Percentiles rank a stretch among this genome's conserved stretches.
These are phyloP conservation scores for Entomobrya multifasciata DNA, from an alignment of 2,888 invertebrate genomes.

Conservation along the genomic window DNA sequence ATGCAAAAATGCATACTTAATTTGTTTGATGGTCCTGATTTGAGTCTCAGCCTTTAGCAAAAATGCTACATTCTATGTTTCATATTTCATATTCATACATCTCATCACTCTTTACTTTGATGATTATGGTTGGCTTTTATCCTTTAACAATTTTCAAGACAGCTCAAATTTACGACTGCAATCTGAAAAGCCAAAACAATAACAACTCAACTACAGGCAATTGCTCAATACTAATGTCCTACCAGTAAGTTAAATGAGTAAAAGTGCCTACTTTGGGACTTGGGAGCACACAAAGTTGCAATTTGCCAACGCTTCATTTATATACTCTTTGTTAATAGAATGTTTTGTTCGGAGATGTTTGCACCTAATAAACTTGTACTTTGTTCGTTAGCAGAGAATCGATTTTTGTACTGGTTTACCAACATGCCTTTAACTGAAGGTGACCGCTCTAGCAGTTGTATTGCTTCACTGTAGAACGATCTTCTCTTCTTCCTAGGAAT, in stretches of 20 bases:
- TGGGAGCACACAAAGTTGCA: too few relatives aligned
- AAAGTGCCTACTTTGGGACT: too few relatives aligned
- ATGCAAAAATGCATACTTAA: neutral
- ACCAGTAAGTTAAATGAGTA: too few relatives aligned
- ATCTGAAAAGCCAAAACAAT: slow-evolving; percentile 1
- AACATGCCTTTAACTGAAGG: neutral
- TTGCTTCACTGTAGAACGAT: neutral
- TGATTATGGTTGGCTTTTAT: neutral
- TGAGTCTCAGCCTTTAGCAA: neutral
- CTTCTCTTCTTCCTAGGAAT: neutral
- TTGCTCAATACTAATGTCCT: slow-evolving; percentile 13
- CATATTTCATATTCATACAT: too few relatives aligned
- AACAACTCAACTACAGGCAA: neutral
- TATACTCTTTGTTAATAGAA: neutral
- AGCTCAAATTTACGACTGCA: neutral
- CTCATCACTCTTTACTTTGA: neutral
- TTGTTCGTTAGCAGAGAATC: neutral
- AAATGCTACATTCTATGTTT: too few relatives aligned
- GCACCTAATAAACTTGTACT: neutral
- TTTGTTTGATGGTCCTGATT: too few relatives aligned
- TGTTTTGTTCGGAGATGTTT: neutral
- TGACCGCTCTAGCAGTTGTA: neutral
- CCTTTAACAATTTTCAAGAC: neutral
- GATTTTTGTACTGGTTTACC: neutral
- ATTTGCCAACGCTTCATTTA: too few relatives aligned